A percentile compares a stretch with the other conserved stretches of the same genome.
phyloP scores from a whole-genome alignment of 92 coral and sea anemone species.

The Zoanthus gigantus region DNA sequence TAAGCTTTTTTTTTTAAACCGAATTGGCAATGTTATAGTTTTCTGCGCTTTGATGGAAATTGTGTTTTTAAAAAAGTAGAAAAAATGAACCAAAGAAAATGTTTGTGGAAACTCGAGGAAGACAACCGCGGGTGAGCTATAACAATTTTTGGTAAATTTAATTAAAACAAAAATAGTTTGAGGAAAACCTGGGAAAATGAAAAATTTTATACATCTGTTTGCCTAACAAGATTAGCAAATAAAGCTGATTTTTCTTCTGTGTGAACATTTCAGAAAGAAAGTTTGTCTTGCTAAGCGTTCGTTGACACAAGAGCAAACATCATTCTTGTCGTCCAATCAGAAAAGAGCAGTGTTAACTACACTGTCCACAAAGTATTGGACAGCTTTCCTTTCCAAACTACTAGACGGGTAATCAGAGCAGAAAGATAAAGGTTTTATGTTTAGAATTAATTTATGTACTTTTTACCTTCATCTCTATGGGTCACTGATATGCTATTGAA shows the following conservation, averaged over 20 bases:
- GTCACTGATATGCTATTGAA: not conserved
- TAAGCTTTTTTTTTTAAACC: constrained; percentile 31
- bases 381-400: not conserved
- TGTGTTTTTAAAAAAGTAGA: not conserved
- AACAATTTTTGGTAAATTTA: not conserved
- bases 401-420: not conserved
- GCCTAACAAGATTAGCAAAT: constrained; percentile 7
- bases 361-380: constrained; percentile 26
- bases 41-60: not conserved
- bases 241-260: constrained; percentile 41
- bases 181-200: not conserved
- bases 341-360: not conserved
- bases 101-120: not conserved
- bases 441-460: not conserved
- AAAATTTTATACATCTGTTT: constrained; percentile 28
- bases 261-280: constrained; percentile 24
- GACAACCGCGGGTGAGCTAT: not conserved
- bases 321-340: constrained; percentile 22
- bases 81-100: not conserved
- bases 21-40: not conserved
- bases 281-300: constrained; percentile 26
- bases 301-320: constrained; percentile 36
- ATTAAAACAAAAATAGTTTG: constrained; percentile 8
- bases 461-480: not conserved
- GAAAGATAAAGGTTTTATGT: constrained; percentile 1